These are phyloP conservation scores for Dinocampus coccinellae DNA, from an alignment of 2,888 invertebrate species.

Conservation along the genomic window DNA sequence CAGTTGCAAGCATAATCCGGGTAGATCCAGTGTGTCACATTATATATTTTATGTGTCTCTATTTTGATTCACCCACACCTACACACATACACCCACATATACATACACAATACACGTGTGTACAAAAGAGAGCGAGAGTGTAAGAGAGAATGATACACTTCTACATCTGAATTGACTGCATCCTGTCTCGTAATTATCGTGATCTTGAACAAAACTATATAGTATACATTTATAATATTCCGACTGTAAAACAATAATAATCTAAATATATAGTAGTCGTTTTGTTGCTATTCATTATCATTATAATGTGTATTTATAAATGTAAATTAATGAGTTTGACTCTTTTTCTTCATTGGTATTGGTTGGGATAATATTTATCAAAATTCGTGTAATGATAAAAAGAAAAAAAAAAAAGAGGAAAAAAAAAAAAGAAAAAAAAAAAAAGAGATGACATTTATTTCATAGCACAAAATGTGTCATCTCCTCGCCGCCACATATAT, in stretches of 20 bases:
- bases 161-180: slow-evolving; percentile 63
- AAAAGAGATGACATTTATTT: neutral
- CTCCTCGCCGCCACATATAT: neutral
- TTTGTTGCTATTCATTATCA: no score
- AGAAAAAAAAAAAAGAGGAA: no score
- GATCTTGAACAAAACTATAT: slow-evolving; percentile 15
- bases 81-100: no score
- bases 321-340: no score
- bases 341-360: no score
- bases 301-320: no score
- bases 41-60: slow-evolving; percentile 19
- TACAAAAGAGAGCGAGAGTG: slow-evolving; percentile 23
- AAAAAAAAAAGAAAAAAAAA: neutral
- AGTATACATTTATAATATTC: neutral
- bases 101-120: no score
- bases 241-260: slow-evolving; percentile 54
- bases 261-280: no score
- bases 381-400: no score
- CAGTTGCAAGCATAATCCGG: slow-evolving; percentile 2
- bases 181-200: slow-evolving; percentile 58
- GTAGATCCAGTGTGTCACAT: slow-evolving; percentile 21
- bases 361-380: no score
- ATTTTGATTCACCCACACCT: slow-evolving; percentile 34
- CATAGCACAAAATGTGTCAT: neutral
- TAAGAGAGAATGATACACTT: slow-evolving; percentile 13